Percentiles rank a stretch among this genome's conserved stretches.
Evolutionary conservation across 2,888 invertebrate species (phyloP).

Genomic region (Sarcophaga carnaria): DNA sequence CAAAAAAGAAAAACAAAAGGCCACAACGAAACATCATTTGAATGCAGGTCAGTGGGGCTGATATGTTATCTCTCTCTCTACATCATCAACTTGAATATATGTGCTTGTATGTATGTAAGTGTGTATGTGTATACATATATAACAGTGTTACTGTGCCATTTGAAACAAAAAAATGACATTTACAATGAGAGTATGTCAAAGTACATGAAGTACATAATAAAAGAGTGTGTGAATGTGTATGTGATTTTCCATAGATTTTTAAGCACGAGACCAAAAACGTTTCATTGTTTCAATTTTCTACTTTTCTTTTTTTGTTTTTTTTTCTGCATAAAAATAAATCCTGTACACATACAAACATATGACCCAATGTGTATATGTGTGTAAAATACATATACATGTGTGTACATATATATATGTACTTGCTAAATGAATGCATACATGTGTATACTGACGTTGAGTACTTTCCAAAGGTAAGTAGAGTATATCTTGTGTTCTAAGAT

Average conservation of each 20-base stretch:
- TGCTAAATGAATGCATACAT: too few relatives aligned
- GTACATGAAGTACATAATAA: too few relatives aligned
- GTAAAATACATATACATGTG: background rate
- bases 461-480: background rate
- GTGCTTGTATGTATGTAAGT: background rate
- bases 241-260: conserved; percentile 29
- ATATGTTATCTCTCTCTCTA: background rate
- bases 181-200: conserved; percentile 1
- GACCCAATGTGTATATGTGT: conserved; percentile 2
- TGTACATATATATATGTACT: background rate
- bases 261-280: conserved; percentile 51
- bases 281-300: background rate
- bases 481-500: background rate
- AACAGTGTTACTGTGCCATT: background rate
- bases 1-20: background rate
- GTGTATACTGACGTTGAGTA: background rate
- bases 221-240: background rate
- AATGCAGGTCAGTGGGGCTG: conserved; percentile 43
- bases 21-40: conserved; percentile 5
- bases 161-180: background rate
- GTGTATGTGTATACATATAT: background rate
- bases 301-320: background rate
- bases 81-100: background rate
- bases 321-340: background rate
- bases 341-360: background rate